phyloP scores from a whole-genome alignment of 2,113 vertebrate species.

The Anser brachyrhynchus region DNA sequence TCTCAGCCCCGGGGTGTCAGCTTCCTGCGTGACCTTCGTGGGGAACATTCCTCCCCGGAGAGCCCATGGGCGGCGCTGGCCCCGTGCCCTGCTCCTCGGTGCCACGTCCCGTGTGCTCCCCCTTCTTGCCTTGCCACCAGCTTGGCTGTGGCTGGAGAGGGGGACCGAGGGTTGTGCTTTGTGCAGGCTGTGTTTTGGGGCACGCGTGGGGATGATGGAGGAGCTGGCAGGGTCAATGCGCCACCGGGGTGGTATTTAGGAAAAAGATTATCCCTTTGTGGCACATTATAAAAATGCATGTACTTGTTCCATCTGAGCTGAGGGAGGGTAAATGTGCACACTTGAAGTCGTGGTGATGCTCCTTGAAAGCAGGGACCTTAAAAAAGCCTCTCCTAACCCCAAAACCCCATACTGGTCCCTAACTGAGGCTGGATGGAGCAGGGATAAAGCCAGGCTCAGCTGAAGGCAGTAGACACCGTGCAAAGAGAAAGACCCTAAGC shows the following conservation, averaged over 20 bases:
- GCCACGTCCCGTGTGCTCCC: neutral
- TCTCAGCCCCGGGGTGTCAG: slow-evolving; percentile 37
- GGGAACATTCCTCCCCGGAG: slow-evolving; percentile 33
- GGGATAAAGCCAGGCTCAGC: neutral
- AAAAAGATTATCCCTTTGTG: neutral
- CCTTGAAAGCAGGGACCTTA: neutral
- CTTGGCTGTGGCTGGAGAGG: neutral
- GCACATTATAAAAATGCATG: accelerated
- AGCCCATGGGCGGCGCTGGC: neutral
- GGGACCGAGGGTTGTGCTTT: neutral
- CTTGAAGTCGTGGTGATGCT: neutral
- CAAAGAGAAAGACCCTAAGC: accelerated
- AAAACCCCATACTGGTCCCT: neutral
- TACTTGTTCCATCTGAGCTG: neutral
- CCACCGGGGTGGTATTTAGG: neutral
- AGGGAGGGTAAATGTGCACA: neutral
- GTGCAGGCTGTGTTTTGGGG: neutral
- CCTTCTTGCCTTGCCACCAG: neutral
- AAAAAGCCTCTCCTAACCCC: neutral
- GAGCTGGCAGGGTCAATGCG: neutral
- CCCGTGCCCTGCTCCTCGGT: neutral
- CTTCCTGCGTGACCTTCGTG: slow-evolving; percentile 53
- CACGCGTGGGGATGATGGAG: too few species aligned
- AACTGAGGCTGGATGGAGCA: neutral
- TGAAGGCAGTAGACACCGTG: neutral